These are phyloP conservation scores for Lepisosteus oculatus DNA, from an alignment of 2,113 vertebrate species.

Conservation along the genomic window DNA sequence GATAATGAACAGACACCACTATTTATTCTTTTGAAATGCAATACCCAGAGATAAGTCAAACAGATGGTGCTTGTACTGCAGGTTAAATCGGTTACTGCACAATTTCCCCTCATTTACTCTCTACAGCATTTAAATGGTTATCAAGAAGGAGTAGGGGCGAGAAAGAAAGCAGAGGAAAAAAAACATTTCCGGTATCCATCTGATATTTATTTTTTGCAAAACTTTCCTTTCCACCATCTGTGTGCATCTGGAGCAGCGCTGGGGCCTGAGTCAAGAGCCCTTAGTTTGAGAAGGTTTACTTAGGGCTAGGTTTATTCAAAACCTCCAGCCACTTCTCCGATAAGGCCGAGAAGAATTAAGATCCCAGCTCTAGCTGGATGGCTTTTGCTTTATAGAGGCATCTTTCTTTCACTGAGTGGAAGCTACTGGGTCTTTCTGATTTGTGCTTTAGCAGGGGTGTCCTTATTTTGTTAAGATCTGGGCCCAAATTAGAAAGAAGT, in stretches of 20 bases:
- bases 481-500: no score
- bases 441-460: no score
- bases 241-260: not conserved
- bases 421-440: no score
- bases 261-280: conserved; percentile 12
- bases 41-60: conserved; percentile 15
- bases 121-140: not conserved
- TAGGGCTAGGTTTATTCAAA: not conserved
- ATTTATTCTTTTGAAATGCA: conserved; percentile 29
- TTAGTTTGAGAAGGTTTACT: not conserved
- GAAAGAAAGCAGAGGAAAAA: no score
- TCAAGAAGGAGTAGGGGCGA: not conserved
- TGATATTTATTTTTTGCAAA: no score
- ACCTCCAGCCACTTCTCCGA: no score
- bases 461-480: no score
- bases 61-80: conserved; percentile 13
- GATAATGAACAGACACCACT: conserved; percentile 47
- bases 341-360: no score
- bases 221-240: not conserved
- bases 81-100: conserved; percentile 14
- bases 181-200: no score
- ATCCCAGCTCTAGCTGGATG: no score
- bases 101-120: not conserved
- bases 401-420: no score
- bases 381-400: no score